Percentiles rank a stretch among this genome's conserved stretches.
Evolutionary conservation across 2,797 vertebrate genomes (phyloP).

Genomic region (Platyrinchus mystaceus): DNA sequence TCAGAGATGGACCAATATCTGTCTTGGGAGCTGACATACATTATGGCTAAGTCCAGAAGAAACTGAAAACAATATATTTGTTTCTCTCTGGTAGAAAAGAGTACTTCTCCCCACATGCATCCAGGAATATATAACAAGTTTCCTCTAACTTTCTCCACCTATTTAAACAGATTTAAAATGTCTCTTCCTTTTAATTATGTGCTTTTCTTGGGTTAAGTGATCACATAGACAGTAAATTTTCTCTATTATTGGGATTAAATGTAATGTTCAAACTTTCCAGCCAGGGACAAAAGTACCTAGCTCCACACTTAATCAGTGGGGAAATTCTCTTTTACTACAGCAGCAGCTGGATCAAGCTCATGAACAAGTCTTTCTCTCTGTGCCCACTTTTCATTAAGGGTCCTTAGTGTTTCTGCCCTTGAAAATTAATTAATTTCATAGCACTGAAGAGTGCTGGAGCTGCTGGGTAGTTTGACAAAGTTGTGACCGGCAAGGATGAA

Average conservation of each 20-base stretch:
- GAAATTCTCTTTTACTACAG: neutral
- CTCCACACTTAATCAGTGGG: neutral
- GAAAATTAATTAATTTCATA: neutral
- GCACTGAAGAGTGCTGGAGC: neutral
- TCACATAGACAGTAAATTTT: neutral
- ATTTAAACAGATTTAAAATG: neutral
- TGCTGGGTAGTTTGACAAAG: neutral
- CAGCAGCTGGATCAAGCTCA: neutral
- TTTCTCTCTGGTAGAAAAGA: neutral
- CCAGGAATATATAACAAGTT: neutral
- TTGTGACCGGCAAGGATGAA: neutral
- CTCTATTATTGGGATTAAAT: neutral
- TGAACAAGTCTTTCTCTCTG: neutral
- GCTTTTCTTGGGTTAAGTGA: neutral
- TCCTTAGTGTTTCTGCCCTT: neutral
- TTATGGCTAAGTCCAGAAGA: neutral
- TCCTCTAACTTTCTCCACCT: neutral
- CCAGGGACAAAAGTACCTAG: neutral
- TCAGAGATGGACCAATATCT: neutral
- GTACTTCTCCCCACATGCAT: fast-evolving
- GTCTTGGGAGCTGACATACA: neutral
- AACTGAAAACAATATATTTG: neutral
- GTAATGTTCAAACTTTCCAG: neutral
- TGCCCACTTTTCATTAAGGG: neutral
- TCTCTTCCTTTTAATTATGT: neutral